Evolutionary conservation across 2,113 vertebrate genomes (phyloP).

Genomic region (Cyphomyrus plagiostoma): DNA sequence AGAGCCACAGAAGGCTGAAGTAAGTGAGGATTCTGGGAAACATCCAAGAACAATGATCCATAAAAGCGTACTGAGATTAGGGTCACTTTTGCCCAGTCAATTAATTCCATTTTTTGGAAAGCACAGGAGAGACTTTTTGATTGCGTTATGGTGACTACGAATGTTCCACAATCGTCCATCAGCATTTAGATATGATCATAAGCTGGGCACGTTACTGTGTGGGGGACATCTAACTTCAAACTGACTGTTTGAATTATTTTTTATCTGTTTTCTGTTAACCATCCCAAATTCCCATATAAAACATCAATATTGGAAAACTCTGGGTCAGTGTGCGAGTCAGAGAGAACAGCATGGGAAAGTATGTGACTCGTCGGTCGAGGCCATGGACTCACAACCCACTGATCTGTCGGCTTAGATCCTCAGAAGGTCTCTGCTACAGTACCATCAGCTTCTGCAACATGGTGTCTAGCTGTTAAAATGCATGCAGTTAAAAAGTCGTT

Average conservation of each 20-base stretch:
- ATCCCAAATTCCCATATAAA: not conserved
- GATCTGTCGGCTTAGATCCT: not conserved
- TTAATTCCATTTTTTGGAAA: not conserved
- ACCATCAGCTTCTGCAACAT: not conserved
- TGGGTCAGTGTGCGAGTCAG: not conserved
- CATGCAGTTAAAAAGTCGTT: not conserved
- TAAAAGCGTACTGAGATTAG: not conserved
- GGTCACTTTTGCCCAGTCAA: not conserved
- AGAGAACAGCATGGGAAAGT: not conserved
- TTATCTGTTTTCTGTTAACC: not conserved
- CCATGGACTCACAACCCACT: not conserved
- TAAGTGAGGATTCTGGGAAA: constrained; percentile 27
- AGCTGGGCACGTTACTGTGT: not conserved
- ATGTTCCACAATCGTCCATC: not conserved
- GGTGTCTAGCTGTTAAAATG: not conserved
- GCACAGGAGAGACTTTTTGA: not conserved
- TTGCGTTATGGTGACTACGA: not conserved
- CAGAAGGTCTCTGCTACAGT: not conserved
- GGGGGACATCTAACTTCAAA: not conserved
- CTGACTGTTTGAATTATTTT: not conserved
- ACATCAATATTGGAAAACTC: not conserved
- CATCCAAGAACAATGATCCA: constrained; percentile 24
- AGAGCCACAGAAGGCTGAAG: constrained; percentile 33
- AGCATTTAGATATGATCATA: not conserved
- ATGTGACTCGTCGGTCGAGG: not conserved